phyloP scores from a whole-genome alignment of 2,797 vertebrate species.

The Poeciliopsis paucimaculata region DNA sequence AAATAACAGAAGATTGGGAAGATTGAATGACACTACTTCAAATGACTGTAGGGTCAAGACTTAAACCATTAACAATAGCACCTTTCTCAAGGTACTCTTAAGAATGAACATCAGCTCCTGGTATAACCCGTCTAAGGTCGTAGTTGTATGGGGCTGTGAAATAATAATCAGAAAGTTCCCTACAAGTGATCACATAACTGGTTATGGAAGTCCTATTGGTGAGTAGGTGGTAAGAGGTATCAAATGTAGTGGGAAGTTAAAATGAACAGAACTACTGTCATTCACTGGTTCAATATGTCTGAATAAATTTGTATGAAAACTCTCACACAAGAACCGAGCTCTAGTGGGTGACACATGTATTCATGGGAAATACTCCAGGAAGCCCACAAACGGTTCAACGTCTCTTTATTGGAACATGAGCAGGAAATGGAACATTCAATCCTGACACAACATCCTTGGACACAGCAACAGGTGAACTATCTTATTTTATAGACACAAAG shows the following conservation, averaged over 20 bases:
- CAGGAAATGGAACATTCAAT: no score
- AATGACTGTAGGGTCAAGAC: neutral
- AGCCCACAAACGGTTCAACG: no score
- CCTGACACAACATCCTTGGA: no score
- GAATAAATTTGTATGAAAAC: neutral
- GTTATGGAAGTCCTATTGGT: neutral
- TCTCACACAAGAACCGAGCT: neutral
- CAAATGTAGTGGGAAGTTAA: neutral
- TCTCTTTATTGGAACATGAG: no score
- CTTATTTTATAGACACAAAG: no score
- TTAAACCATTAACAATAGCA: neutral
- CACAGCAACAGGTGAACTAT: no score
- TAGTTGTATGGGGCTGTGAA: neutral
- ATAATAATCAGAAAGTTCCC: neutral
- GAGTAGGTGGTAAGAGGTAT: neutral
- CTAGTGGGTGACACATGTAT: neutral
- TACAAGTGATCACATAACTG: neutral
- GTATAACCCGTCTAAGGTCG: neutral
- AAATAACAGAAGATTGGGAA: neutral
- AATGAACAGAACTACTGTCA: neutral
- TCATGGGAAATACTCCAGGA: no score
- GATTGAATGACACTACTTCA: neutral
- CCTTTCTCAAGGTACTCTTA: neutral
- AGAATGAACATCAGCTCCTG: neutral
- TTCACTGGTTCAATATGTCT: neutral